Base-by-base conservation (phyloP, 2,888 invertebrate genomes). In the Lepidocyrtinus sp. region DNA sequence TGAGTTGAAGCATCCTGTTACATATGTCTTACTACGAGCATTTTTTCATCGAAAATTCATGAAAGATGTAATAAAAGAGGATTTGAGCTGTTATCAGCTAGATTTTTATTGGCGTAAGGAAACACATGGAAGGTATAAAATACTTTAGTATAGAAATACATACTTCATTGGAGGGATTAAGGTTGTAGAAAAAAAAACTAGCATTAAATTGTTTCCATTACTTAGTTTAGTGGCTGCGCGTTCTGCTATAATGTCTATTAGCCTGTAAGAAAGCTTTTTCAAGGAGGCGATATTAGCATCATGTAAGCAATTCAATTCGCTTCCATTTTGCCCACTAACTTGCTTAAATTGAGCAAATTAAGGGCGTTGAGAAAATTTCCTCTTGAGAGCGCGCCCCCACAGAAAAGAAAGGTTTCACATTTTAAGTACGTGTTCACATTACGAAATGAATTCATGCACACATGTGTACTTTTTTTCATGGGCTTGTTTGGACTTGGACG, bases 271-370 rank as follows among this genome's bases (percentile, higher is more conserved):
- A 9, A 1, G 2, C 19, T 50, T 9, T 50, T 2, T 50, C 17
- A 1, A 19, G n/a, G 19, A 50, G 50, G 19, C n/a, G 19, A 50
- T 70, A 76, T 76, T 76, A 76, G 70, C 76, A 76, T 70, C 69
- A 64, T 70, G 50, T 45, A 46, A 64, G 70, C 70, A 76, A 76
- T 76, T 76, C 70, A 76, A 76, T 76, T 76, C 64, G 65, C 55
- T 70, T 50, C 59, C 24, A 17, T 22, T 26, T 63, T 26, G 9
- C 26, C 55, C 12, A n/a, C 19, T 59, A 21, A 27, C 27, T 59
- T 15, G 17, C 59, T n/a, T 59, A 17, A 59, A 17, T 19, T n/a
- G 7, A 59, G 17, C 12, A n/a, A 70, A 55, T 19, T 70, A 59
- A 70, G 59, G 27, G 64, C 70, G 36, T 70, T 63, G 75, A 76